These are phyloP conservation scores for Acanthosepion lycidas DNA, from an alignment of 2,888 invertebrate genomes.

Conservation along the genomic window DNA sequence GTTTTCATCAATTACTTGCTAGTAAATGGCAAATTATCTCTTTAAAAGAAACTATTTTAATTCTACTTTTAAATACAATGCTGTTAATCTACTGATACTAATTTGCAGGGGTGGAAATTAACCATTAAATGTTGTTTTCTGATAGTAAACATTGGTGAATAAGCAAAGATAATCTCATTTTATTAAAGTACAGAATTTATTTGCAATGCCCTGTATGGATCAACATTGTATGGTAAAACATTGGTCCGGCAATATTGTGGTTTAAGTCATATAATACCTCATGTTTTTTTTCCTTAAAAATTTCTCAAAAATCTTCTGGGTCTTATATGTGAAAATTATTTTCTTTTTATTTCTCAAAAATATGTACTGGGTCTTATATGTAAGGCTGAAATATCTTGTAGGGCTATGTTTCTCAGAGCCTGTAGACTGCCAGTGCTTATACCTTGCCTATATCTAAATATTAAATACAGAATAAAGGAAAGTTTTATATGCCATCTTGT, in stretches of 20 bases:
- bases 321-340: too few relatives aligned
- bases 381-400: too few relatives aligned
- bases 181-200: not conserved
- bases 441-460: too few relatives aligned
- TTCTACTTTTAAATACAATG: not conserved
- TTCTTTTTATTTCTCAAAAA: too few relatives aligned
- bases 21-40: not conserved
- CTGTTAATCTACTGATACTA: not conserved
- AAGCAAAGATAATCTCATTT: not conserved
- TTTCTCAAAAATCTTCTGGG: too few relatives aligned
- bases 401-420: too few relatives aligned
- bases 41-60: not conserved
- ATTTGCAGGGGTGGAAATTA: not conserved
- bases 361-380: too few relatives aligned
- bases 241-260: too few relatives aligned
- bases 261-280: not conserved
- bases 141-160: not conserved
- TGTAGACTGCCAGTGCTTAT: too few relatives aligned
- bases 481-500: too few relatives aligned
- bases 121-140: not conserved
- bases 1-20: not conserved
- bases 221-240: not conserved
- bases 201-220: not conserved
- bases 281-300: too few relatives aligned
- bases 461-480: too few relatives aligned